A percentile compares a stretch with the other conserved stretches of the same genome.
These are phyloP conservation scores for Cladorhizidae sp. DNA, from an alignment of 37 sponge, comb jelly and placozoan genomes.

Conservation along the genomic window DNA sequence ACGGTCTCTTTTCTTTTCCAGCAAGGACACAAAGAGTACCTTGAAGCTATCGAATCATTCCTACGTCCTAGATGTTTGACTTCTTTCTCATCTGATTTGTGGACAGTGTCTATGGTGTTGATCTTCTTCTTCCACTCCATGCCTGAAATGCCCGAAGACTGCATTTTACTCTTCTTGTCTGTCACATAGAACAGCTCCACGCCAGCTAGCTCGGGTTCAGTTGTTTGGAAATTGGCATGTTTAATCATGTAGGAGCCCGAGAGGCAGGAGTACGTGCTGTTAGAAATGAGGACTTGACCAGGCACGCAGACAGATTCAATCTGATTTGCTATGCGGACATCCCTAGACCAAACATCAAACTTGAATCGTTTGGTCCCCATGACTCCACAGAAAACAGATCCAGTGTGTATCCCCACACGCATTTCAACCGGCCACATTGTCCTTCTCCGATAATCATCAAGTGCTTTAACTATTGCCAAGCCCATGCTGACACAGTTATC, in stretches of 20 bases:
- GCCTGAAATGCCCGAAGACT: not conserved
- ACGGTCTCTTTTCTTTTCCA: not conserved
- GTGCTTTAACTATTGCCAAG: slow-evolving; percentile 78
- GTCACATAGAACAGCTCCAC: slow-evolving; percentile 39
- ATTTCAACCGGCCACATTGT: slow-evolving; percentile 69
- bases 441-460: slow-evolving; percentile 42
- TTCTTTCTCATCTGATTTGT: not conserved
- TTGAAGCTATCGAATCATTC: not conserved
- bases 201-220: slow-evolving; percentile 9
- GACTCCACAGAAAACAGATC: slow-evolving; percentile 91
- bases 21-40: not conserved
- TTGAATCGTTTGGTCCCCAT: slow-evolving; percentile 88
- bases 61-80: not conserved
- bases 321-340: slow-evolving; percentile 84
- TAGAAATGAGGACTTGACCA: slow-evolving; percentile 69
- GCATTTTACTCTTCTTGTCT: slow-evolving; percentile 1
- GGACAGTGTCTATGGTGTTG: slow-evolving; percentile 6
- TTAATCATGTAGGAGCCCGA: slow-evolving; percentile 14
- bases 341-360: slow-evolving; percentile 96
- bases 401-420: slow-evolving; percentile 91
- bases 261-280: slow-evolving; percentile 34
- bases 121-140: not conserved
- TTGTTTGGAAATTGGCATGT: not conserved
- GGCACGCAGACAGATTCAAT: slow-evolving; percentile 78
- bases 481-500: slow-evolving; percentile 90